Percentiles rank a stretch among this genome's conserved stretches.
Conservation (phyloP, 2,797 vertebrate genomes). For the Mormyrus proboscirostris region DNA sequence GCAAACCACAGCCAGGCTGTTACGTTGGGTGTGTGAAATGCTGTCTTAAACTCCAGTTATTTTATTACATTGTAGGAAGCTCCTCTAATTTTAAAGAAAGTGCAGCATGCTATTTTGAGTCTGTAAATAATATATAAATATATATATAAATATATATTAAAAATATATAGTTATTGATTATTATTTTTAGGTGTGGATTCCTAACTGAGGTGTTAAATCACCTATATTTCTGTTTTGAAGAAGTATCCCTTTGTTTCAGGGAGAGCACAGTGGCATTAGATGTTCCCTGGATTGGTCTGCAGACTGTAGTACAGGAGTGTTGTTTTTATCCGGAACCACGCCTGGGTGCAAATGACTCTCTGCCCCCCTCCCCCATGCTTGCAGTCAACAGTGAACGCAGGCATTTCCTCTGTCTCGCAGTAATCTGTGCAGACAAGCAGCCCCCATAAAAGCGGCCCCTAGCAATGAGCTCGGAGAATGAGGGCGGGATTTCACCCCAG, state of each 20-base stretch:
- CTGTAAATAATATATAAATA: constrained; percentile 97
- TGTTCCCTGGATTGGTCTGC: constrained; percentile 60
- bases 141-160: constrained; percentile 35
- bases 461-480: background rate
- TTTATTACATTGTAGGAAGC: constrained; percentile 99
- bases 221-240: constrained; percentile 67
- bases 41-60: constrained; percentile 95
- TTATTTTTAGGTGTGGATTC: constrained; percentile 96
- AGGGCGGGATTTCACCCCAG: background rate
- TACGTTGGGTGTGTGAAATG: constrained; percentile 86
- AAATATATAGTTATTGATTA: constrained; percentile 72
- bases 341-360: background rate
- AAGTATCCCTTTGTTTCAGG: constrained; percentile 93
- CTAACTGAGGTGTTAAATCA: constrained; percentile 83
- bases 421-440: background rate
- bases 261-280: constrained; percentile 73
- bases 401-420: background rate
- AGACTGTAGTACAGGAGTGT: background rate
- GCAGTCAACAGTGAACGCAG: background rate
- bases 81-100: constrained; percentile 94
- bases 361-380: background rate
- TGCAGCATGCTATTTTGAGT: constrained; percentile 92
- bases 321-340: background rate
- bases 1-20: constrained; percentile 65
- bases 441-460: background rate